A percentile compares a stretch with the other conserved stretches of the same genome.
Conservation (phyloP, 2,113 vertebrate species). For the Camelus dromedarius region DNA sequence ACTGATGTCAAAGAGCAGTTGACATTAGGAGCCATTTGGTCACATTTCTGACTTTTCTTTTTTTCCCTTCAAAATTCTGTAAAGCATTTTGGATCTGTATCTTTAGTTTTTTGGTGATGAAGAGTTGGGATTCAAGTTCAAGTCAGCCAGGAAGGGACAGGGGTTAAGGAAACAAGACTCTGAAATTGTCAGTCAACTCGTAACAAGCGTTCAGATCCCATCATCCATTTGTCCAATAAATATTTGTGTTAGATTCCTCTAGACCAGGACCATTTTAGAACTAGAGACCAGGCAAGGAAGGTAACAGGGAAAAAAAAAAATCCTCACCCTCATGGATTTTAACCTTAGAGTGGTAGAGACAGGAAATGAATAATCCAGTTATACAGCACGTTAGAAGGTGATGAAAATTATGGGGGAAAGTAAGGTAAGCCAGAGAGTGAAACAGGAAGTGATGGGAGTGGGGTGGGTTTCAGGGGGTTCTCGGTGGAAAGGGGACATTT, state of each 20-base stretch:
- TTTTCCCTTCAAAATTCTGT: not conserved
- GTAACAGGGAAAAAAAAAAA: accelerated
- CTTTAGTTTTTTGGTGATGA: not conserved
- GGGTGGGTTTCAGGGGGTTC: not conserved
- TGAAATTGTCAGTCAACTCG: not conserved
- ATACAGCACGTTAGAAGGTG: not conserved
- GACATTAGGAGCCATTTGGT: not conserved
- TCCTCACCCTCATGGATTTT: not conserved
- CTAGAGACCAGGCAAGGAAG: not conserved
- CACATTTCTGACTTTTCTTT: not conserved
- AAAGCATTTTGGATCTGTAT: not conserved
- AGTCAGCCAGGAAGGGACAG: not conserved
- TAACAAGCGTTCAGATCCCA: not conserved
- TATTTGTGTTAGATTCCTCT: not conserved
- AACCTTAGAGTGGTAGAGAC: not conserved
- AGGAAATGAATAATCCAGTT: not conserved
- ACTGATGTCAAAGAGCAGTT: no score
- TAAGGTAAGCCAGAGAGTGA: not conserved
- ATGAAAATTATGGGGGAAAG: not conserved
- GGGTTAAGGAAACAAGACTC: not conserved
- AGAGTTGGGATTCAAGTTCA: not conserved
- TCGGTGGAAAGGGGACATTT: not conserved
- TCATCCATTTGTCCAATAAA: not conserved
- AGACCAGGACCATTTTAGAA: not conserved
- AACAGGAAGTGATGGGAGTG: no score